A percentile compares a stretch with the other conserved stretches of the same genome.
These are phyloP conservation scores for Synanthedon tipuliformis DNA, from an alignment of 2,888 invertebrate species.

Conservation along the genomic window DNA sequence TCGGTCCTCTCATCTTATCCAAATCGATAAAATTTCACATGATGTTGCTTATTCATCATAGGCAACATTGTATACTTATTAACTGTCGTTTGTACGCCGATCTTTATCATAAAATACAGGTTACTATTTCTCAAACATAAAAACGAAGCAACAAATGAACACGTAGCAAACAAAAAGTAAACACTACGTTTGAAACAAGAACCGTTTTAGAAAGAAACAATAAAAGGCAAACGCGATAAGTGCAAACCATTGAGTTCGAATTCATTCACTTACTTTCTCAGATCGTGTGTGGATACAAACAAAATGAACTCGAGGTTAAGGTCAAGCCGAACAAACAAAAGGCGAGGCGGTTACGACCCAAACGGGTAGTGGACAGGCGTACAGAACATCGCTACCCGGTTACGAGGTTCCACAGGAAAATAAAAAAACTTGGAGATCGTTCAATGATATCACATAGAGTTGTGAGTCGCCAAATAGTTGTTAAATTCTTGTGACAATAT, in stretches of 20 bases:
- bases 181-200: not conserved
- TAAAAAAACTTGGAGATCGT: constrained; percentile 11
- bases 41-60: no score
- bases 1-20: no score
- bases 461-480: constrained; percentile 10
- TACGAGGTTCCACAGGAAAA: constrained; percentile 22
- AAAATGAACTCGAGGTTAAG: constrained; percentile 5
- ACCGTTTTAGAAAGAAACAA: not conserved
- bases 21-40: no score
- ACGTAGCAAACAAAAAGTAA: not conserved
- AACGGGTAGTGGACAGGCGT: constrained; percentile 18
- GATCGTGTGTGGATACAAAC: not conserved
- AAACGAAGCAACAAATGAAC: not conserved
- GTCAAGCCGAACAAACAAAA: constrained; percentile 5
- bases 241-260: not conserved
- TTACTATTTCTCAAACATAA: not conserved
- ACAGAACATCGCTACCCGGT: constrained; percentile 46
- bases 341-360: constrained; percentile 20
- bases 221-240: not conserved
- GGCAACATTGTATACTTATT: no score
- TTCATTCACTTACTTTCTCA: not conserved
- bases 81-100: no score
- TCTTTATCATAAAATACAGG: not conserved
- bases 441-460: constrained; percentile 16
- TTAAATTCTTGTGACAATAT: no score